phyloP scores from a whole-genome alignment of 2,888 invertebrate genomes.

The Platypus cylindrus region DNA sequence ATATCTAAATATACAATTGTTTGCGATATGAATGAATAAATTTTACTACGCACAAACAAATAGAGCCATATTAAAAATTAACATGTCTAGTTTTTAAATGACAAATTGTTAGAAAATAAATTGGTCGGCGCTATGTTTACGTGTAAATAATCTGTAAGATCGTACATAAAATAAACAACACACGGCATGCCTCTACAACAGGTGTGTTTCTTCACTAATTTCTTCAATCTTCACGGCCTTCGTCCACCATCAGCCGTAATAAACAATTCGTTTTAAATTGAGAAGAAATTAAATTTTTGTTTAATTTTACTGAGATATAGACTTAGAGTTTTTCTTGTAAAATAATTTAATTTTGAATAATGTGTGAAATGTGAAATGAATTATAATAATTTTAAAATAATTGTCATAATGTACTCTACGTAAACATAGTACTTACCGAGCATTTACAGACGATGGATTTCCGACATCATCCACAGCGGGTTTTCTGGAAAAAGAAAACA shows the following conservation, averaged over 20 bases:
- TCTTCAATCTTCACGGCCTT: slow-evolving; percentile 5
- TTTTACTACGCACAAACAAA: too few species aligned
- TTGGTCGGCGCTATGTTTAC: slow-evolving; percentile 12
- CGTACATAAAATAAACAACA: slow-evolving; percentile 15
- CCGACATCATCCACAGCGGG: slow-evolving; percentile 77
- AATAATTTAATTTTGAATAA: slow-evolving; percentile 1
- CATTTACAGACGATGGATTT: slow-evolving; percentile 73
- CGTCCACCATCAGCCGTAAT: slow-evolving; percentile 2
- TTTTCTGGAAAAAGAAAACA: slow-evolving; percentile 60
- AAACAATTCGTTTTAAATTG: too few species aligned
- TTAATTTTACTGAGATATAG: too few species aligned
- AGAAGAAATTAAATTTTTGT: too few species aligned
- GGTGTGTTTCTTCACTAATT: slow-evolving; percentile 10
- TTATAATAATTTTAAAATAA: not conserved
- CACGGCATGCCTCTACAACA: slow-evolving; percentile 11
- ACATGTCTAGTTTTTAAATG: slow-evolving; percentile 5
- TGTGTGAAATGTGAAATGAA: not conserved
- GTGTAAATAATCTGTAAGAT: slow-evolving; percentile 14
- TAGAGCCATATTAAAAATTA: too few species aligned
- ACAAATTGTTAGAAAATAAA: slow-evolving; percentile 11
- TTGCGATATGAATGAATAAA: too few species aligned
- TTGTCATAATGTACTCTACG: not conserved
- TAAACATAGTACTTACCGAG: slow-evolving; percentile 67
- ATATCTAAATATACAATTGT: too few species aligned
- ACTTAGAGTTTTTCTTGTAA: slow-evolving; percentile 1